Conservation (phyloP, 2,888 invertebrate species). For the Pseudococcus jackbeardsleyi region DNA sequence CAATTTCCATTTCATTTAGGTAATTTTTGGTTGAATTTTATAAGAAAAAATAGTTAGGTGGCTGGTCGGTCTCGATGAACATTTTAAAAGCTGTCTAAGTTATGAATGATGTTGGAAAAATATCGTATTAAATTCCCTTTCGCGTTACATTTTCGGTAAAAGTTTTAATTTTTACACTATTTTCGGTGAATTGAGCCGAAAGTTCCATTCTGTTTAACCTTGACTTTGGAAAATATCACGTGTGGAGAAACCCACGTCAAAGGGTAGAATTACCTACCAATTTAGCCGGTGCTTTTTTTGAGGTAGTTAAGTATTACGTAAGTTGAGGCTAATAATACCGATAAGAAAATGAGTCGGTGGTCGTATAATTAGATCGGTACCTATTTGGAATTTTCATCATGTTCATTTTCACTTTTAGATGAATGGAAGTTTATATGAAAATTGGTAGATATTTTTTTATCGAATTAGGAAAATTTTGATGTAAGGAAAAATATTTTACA, state of each 20-base stretch:
- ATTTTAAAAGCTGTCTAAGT: slow-evolving; percentile 7
- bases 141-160: background rate
- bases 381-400: background rate
- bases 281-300: background rate
- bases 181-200: slow-evolving; percentile 17
- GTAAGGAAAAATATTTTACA: no score
- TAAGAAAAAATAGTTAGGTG: background rate
- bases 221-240: background rate
- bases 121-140: background rate
- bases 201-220: slow-evolving; percentile 4
- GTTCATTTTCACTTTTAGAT: no score
- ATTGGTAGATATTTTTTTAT: no score
- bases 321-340: background rate
- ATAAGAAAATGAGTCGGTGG: background rate
- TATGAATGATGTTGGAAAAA: slow-evolving; percentile 6
- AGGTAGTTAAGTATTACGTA: background rate
- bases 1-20: background rate
- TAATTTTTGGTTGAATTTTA: background rate
- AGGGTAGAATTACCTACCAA: background rate
- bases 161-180: background rate
- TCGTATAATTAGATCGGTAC: background rate
- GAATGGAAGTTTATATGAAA: no score
- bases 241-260: background rate
- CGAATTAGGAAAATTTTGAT: no score
- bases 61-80: background rate